These are phyloP conservation scores for Apotomis turbidana DNA, from an alignment of 2,888 invertebrate genomes.

Conservation along the genomic window DNA sequence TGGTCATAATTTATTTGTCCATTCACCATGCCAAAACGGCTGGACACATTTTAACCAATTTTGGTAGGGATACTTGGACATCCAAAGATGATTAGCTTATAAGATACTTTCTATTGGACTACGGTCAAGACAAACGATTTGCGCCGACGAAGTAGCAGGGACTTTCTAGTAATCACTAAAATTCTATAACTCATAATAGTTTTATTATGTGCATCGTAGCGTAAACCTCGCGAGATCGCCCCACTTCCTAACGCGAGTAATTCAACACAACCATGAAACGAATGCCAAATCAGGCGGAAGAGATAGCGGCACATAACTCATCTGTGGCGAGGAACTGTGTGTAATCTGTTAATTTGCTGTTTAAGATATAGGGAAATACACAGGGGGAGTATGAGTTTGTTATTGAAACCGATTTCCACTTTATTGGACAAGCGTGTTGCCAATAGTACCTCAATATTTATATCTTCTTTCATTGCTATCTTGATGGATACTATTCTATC, in stretches of 20 bases:
- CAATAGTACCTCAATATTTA: neutral
- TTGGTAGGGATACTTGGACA: too few species aligned
- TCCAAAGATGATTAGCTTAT: too few species aligned
- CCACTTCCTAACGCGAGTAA: slow-evolving; percentile 23
- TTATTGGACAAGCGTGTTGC: neutral
- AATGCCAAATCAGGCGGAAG: slow-evolving; percentile 39
- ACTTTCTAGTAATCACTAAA: slow-evolving; percentile 9
- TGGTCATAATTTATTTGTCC: too few species aligned
- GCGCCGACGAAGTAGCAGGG: too few species aligned
- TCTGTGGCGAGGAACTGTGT: slow-evolving; percentile 20
- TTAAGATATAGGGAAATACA: neutral
- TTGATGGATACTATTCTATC: too few species aligned
- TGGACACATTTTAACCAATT: too few species aligned
- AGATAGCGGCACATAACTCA: slow-evolving; percentile 39
- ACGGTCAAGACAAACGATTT: too few species aligned
- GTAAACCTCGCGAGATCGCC: slow-evolving; percentile 28
- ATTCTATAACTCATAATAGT: slow-evolving; percentile 1
- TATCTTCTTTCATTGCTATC: too few species aligned
- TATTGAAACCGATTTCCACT: neutral
- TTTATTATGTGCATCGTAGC: slow-evolving; percentile 14
- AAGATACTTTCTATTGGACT: too few species aligned
- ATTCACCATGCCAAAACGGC: too few species aligned
- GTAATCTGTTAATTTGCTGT: slow-evolving; percentile 19
- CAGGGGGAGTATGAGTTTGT: neutral
- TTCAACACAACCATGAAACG: slow-evolving; percentile 31